Conservation (phyloP, 1,140 invertebrate genomes). For the Saxidomus purpurata region DNA sequence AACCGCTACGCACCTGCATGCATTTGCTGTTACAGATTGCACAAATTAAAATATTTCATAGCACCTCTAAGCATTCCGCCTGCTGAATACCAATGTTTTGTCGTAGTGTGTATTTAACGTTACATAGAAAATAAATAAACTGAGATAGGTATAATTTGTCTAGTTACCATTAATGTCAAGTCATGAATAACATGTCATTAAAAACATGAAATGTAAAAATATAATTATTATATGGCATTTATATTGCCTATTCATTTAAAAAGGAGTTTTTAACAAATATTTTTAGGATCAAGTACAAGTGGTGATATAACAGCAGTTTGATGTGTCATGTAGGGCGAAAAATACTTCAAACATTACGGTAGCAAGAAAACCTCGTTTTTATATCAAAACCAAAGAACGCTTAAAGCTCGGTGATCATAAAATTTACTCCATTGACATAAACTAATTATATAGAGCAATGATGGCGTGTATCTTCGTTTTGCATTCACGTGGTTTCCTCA, state of each 20-base stretch:
- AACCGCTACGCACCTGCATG: neutral
- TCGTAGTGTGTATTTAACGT: neutral
- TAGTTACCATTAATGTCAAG: slow-evolving; percentile 16
- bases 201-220: slow-evolving; percentile 26
- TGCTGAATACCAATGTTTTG: neutral
- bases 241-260: slow-evolving; percentile 13
- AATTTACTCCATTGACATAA: too few relatives aligned
- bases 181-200: neutral
- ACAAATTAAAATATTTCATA: slow-evolving; percentile 40
- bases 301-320: neutral
- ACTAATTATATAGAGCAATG: too few relatives aligned
- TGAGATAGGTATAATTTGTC: slow-evolving; percentile 33
- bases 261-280: neutral
- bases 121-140: slow-evolving; percentile 25
- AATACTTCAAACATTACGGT: too few relatives aligned
- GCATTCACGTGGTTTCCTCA: too few relatives aligned
- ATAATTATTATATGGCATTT: slow-evolving; percentile 39
- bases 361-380: too few relatives aligned
- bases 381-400: too few relatives aligned
- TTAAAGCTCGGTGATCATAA: too few relatives aligned
- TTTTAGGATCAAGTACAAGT: neutral
- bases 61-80: neutral
- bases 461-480: too few relatives aligned
- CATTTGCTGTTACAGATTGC: too few relatives aligned
- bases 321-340: neutral